Base-by-base conservation (phyloP, 2,797 vertebrate species). In the Pelochelys cantorii region DNA sequence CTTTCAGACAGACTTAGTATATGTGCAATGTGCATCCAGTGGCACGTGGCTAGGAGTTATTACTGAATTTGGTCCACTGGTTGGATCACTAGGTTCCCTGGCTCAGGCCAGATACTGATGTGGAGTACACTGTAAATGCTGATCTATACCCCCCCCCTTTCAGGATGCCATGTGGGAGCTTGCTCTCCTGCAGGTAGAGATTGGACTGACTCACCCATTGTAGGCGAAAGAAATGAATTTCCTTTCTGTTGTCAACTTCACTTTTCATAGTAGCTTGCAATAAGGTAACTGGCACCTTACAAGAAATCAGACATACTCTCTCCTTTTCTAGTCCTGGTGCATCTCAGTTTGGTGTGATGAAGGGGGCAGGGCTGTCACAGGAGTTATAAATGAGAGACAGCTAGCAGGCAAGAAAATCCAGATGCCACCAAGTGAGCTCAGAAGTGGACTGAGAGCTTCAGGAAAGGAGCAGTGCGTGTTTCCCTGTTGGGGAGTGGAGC, bases 281-380 rank as follows among this genome's bases (percentile, higher is more conserved):
- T 68, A 68, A 4, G 31, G 31, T 34, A 68, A 31, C 31, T 68
- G 62, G 31, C 15, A 31, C 62, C 8, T 18, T n/a, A 68, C n/a
- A 68, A n/a, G 62, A 68, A 34, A 34, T 34, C 7, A 18, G 15
- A 14, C 31, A 14, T 7, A 4, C 17, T 68, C 31, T 68, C 31
- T 68, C 31, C 15, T 68, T 31, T 68, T n/a, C 31, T 17, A 68
- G 31, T 68, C 15, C 31, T n/a, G 62, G 31, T 17, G 17, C 62
- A 68, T 68, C 31, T 10, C 31, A 68, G 62, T 68, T 68, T n/a
- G 62, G 15, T 68, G 31, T 65, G 29, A 65, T 7, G 31, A n/a
- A 15, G 29, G 6, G 3, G 62, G 62, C 8, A 17, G 7, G 17
- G 17, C 15, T 68, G 3, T 9, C 62, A 17, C 7, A 0, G 8